Percentiles rank a stretch among this genome's conserved stretches.
These are phyloP conservation scores for Polylopha cassiicola DNA, from an alignment of 2,888 invertebrate species.

Conservation along the genomic window DNA sequence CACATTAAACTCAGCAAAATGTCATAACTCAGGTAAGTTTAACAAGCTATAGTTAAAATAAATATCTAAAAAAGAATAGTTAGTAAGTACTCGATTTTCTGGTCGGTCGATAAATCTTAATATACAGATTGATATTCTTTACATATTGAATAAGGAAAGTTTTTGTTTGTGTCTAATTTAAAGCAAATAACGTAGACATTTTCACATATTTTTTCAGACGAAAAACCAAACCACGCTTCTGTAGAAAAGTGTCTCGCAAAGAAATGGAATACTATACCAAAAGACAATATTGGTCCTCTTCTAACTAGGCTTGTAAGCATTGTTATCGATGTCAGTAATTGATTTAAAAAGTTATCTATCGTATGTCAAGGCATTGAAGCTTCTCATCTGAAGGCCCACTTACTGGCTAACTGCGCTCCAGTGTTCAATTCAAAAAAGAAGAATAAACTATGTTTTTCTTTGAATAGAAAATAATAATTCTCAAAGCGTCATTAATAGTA, in stretches of 20 bases:
- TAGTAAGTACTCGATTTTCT: background rate
- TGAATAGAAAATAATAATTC: too few species aligned
- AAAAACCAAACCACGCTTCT: constrained; percentile 41
- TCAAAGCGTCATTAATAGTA: too few species aligned
- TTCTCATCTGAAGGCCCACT: too few species aligned
- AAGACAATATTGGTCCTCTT: constrained; percentile 55
- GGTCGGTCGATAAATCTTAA: background rate
- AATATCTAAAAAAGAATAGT: background rate
- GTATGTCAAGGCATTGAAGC: background rate
- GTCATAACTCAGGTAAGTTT: constrained; percentile 43
- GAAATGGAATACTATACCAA: constrained; percentile 55
- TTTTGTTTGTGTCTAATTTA: too few species aligned
- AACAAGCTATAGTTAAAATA: background rate
- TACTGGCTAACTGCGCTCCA: too few species aligned
- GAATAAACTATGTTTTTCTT: too few species aligned
- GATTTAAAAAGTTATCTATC: constrained; percentile 27
- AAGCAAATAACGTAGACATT: too few species aligned
- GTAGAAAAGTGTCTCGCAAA: constrained; percentile 59
- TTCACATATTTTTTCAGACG: constrained; percentile 37
- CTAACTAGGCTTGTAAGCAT: constrained; percentile 59
- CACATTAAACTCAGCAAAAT: constrained; percentile 57
- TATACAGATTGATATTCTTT: too few species aligned
- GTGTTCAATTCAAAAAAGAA: too few species aligned
- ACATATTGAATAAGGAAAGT: too few species aligned
- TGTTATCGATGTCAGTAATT: constrained; percentile 53